phyloP scores from a whole-genome alignment of 1,140 invertebrate genomes.

The Antheraea pernyi region DNA sequence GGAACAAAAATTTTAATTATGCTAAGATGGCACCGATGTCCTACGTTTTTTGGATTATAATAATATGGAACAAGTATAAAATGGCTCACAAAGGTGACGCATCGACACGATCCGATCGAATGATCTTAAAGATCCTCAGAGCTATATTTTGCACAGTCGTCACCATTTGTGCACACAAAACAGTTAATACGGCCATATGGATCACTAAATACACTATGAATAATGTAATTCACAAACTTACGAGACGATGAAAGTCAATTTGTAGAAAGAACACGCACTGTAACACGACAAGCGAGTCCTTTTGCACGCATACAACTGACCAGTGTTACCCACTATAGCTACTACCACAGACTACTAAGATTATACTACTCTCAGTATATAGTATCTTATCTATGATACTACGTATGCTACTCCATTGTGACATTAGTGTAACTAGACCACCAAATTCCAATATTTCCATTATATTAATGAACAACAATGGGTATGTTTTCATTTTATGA shows the following conservation, averaged over 20 bases:
- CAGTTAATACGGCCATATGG: constrained; percentile 21
- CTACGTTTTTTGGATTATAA: constrained; percentile 49
- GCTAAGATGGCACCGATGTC: not conserved
- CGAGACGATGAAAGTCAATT: constrained; percentile 76
- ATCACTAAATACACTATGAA: constrained; percentile 57
- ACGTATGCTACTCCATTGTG: no score
- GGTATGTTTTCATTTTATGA: no score
- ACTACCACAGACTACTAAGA: no score
- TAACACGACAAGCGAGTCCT: constrained; percentile 73
- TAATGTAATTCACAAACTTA: constrained; percentile 71
- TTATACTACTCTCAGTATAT: no score
- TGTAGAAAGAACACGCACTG: constrained; percentile 71
- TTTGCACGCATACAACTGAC: constrained; percentile 58
- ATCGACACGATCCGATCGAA: constrained; percentile 75
- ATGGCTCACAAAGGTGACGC: constrained; percentile 78
- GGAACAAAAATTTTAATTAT: not conserved
- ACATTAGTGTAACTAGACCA: no score
- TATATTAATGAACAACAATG: no score
- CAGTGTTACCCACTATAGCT: constrained; percentile 6
- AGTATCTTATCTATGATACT: no score
- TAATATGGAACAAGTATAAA: constrained; percentile 60
- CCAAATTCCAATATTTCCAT: no score
- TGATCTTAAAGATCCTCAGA: constrained; percentile 48
- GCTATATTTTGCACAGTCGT: constrained; percentile 19
- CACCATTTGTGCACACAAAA: constrained; percentile 21